Percentiles rank a stretch among this genome's conserved stretches.
Evolutionary conservation across 2,888 invertebrate genomes (phyloP).

Genomic region (Cryptocheilus praepositus): DNA sequence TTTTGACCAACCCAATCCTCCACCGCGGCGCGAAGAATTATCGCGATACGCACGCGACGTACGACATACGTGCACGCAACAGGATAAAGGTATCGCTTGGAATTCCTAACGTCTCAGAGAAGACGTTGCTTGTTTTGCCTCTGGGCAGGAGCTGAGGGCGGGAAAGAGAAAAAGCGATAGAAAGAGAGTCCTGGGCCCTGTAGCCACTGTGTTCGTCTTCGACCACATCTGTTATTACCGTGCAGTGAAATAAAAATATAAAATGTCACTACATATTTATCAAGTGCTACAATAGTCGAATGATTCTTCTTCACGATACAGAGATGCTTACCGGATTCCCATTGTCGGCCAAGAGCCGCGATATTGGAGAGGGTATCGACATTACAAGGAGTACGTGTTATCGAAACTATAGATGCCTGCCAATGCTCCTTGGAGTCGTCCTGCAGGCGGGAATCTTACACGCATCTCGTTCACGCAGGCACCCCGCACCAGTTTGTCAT

Average conservation of each 20-base stretch:
- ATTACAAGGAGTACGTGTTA: slow-evolving; percentile 69
- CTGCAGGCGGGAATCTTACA: slow-evolving; percentile 68
- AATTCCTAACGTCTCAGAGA: slow-evolving; percentile 15
- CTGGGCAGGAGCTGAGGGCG: neutral
- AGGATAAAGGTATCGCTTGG: slow-evolving; percentile 3
- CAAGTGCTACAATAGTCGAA: neutral
- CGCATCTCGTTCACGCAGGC: slow-evolving; percentile 69
- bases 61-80: slow-evolving; percentile 1
- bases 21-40: neutral
- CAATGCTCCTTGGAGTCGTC: slow-evolving; percentile 66
- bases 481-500: slow-evolving; percentile 72
- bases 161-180: neutral
- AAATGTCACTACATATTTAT: neutral
- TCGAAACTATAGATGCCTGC: slow-evolving; percentile 71
- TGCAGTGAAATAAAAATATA: too few relatives aligned
- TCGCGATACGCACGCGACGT: slow-evolving; percentile 1
- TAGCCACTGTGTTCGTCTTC: neutral
- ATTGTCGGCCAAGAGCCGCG: slow-evolving; percentile 68
- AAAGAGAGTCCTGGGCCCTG: neutral
- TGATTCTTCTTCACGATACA: slow-evolving; percentile 34
- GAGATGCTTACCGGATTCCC: slow-evolving; percentile 66
- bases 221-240: too few relatives aligned
- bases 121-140: neutral
- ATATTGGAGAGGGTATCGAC: slow-evolving; percentile 72
- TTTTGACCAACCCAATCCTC: neutral